Evolutionary conservation across 2,888 invertebrate genomes (phyloP).

Genomic region (Sinotaia quadrata): DNA sequence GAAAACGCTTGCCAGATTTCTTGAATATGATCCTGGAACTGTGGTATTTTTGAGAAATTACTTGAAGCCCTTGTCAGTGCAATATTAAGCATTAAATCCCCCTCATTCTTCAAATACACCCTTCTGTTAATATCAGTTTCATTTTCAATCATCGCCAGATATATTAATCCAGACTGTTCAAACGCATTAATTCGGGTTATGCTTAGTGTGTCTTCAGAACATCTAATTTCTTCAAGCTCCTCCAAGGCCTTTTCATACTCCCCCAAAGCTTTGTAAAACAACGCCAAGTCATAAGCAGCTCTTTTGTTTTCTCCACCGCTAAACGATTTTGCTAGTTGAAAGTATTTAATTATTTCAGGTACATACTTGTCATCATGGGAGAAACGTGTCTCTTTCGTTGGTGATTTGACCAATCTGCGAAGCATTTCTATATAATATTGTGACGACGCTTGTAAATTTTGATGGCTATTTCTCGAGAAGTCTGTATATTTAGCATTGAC

Average conservation of each 20-base stretch:
- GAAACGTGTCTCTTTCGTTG: too few relatives aligned
- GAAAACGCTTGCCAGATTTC: too few relatives aligned
- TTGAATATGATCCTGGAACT: too few relatives aligned
- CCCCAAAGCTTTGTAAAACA: slow-evolving; percentile 9
- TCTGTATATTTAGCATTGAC: too few relatives aligned
- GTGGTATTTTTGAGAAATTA: too few relatives aligned
- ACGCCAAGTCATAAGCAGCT: slow-evolving; percentile 17
- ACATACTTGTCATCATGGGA: slow-evolving; percentile 9
- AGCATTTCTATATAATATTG: too few relatives aligned
- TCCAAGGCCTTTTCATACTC: neutral
- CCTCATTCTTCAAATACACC: slow-evolving; percentile 4
- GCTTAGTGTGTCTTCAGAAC: too few relatives aligned
- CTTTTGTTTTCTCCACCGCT: slow-evolving; percentile 10
- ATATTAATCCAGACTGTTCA: slow-evolving; percentile 17
- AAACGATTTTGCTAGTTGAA: slow-evolving; percentile 1
- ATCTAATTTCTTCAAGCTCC: neutral
- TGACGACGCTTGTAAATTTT: too few relatives aligned
- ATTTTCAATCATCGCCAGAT: neutral
- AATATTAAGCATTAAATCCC: slow-evolving; percentile 5
- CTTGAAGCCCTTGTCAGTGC: slow-evolving; percentile 7
- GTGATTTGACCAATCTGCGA: too few relatives aligned
- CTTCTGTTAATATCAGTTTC: neutral
- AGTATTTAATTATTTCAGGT: neutral
- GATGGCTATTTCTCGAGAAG: too few relatives aligned
- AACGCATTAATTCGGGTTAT: slow-evolving; percentile 7